Conservation (phyloP, 2,113 vertebrate genomes). For the Bothrops jararaca region DNA sequence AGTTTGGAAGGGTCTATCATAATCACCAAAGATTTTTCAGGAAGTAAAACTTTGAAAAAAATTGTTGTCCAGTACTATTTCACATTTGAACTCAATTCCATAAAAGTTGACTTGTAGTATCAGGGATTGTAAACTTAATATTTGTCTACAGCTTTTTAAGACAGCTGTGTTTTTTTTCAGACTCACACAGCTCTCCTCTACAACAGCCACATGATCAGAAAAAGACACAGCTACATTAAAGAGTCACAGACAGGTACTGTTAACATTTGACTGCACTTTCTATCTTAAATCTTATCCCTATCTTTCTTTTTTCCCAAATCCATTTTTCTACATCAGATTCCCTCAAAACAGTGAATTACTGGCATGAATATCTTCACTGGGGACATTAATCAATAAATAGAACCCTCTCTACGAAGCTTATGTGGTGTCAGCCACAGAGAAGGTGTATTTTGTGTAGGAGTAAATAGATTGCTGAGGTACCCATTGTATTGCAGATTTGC, state of each 20-base stretch:
- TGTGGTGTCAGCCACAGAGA: slow-evolving; percentile 57
- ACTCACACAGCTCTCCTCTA: background rate
- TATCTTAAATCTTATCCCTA: background rate
- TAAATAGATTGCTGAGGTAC: slow-evolving; percentile 68
- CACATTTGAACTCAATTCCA: background rate
- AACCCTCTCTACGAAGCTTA: slow-evolving; percentile 42
- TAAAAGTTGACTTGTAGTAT: background rate
- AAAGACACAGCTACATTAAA: background rate
- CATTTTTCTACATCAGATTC: background rate
- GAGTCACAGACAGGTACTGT: background rate
- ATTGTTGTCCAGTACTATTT: background rate
- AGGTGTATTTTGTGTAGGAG: slow-evolving; percentile 65
- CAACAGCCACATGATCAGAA: background rate
- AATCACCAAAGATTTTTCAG: background rate
- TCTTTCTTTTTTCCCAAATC: background rate
- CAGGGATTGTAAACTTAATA: background rate
- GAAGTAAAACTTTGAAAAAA: background rate
- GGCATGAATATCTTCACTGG: background rate
- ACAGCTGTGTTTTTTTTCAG: background rate
- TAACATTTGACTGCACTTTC: background rate
- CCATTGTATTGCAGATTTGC: slow-evolving; percentile 68
- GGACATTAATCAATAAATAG: background rate
- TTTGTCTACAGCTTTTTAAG: background rate
- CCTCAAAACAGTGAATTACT: background rate
- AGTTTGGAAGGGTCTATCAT: background rate